phyloP scores from a whole-genome alignment of 1,140 invertebrate genomes.

The Tetraneura akinire region DNA sequence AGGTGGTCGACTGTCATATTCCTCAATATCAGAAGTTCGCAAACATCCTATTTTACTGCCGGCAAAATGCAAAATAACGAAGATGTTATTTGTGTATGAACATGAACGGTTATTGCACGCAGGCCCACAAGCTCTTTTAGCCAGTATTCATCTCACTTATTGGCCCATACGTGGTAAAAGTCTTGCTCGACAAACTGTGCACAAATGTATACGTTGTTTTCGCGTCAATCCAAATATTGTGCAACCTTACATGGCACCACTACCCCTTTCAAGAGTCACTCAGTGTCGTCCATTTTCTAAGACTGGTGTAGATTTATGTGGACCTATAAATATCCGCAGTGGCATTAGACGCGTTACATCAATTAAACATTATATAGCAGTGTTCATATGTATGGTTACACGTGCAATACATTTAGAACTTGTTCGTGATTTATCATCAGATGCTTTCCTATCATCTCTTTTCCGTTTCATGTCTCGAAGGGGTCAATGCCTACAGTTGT shows the following conservation, averaged over 20 bases:
- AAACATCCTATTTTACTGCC: not conserved
- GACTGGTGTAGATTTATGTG: not conserved
- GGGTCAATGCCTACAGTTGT: constrained; percentile 54
- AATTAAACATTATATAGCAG: not conserved
- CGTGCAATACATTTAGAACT: constrained; percentile 56
- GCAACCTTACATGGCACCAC: not conserved
- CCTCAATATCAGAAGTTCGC: not conserved
- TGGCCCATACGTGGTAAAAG: not conserved
- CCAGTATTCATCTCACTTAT: not conserved
- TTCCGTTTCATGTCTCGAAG: constrained; percentile 57
- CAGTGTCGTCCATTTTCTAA: not conserved
- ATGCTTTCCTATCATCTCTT: constrained; percentile 57
- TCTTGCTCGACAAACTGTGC: too few relatives aligned
- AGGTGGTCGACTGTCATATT: not conserved
- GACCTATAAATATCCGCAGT: not conserved
- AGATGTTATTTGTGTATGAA: constrained; percentile 3
- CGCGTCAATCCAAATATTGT: not conserved
- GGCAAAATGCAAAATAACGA: not conserved
- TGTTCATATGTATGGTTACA: not conserved
- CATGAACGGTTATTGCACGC: not conserved
- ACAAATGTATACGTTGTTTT: not conserved
- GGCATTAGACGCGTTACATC: not conserved
- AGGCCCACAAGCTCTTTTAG: not conserved
- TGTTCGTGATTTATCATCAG: constrained; percentile 55
- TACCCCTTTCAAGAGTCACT: not conserved